Percentiles rank a stretch among this genome's conserved stretches.
Evolutionary conservation across 37 sponge, comb jelly and placozoan species (phyloP).

Genomic region (Trichoplax adhaerens): DNA sequence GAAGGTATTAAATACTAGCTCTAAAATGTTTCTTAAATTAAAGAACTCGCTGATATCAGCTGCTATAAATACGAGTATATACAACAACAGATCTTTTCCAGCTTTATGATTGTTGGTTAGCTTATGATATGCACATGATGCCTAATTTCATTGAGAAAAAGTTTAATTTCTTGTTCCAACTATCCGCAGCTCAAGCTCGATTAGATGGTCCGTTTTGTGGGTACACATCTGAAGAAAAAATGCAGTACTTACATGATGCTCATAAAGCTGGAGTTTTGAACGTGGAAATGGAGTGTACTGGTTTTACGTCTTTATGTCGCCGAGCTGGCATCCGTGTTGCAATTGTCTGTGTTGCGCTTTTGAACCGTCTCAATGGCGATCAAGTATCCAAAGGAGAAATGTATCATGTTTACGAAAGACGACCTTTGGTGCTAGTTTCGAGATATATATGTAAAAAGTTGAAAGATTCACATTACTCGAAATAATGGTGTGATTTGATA

Average conservation of each 20-base stretch:
- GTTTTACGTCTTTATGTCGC: slow-evolving; percentile 57
- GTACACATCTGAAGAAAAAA: slow-evolving; percentile 46
- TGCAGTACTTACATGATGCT: slow-evolving; percentile 40
- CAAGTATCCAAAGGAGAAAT: not conserved
- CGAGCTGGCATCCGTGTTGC: slow-evolving; percentile 26
- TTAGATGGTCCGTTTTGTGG: slow-evolving; percentile 85
- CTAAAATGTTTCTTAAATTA: not conserved
- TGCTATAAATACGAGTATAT: not conserved
- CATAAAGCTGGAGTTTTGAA: slow-evolving; percentile 47
- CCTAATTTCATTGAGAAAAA: not conserved
- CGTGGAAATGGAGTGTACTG: slow-evolving; percentile 92
- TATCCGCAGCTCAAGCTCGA: slow-evolving; percentile 66
- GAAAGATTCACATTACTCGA: no score
- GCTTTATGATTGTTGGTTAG: not conserved
- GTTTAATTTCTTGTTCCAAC: not conserved
- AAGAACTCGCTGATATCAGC: not conserved
- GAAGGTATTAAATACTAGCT: slow-evolving; percentile 42
- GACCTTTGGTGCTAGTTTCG: no score
- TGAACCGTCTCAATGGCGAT: slow-evolving; percentile 80
- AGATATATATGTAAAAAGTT: no score
- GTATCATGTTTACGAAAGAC: no score
- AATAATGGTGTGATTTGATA: no score
- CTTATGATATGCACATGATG: not conserved
- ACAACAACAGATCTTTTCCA: not conserved
- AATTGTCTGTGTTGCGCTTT: slow-evolving; percentile 80